Evolutionary conservation across 2,113 vertebrate genomes (phyloP).

Genomic region (Aplodontia rufa): DNA sequence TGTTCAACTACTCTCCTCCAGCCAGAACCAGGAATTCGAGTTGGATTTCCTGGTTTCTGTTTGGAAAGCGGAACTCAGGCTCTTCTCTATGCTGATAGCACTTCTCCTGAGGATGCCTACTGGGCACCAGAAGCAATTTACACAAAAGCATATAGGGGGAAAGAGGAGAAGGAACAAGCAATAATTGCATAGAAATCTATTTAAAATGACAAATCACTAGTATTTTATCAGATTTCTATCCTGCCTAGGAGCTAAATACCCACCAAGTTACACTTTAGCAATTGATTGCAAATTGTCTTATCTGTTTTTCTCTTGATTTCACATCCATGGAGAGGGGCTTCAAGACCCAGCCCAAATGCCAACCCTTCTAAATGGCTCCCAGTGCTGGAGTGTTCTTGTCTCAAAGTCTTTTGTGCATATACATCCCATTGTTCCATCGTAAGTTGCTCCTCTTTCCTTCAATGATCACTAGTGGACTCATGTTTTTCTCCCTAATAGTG

Average conservation of each 20-base stretch:
- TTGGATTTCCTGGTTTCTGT: neutral
- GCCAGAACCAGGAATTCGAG: neutral
- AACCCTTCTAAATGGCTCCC: neutral
- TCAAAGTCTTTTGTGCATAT: neutral
- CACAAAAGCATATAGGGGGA: neutral
- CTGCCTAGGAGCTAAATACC: constrained; percentile 23
- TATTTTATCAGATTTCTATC: constrained; percentile 35
- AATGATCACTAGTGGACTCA: neutral
- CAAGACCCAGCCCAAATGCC: neutral
- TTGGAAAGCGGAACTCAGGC: neutral
- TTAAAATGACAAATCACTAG: constrained; percentile 43
- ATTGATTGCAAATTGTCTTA: neutral
- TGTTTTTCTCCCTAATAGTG: neutral
- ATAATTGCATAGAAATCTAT: constrained; percentile 9
- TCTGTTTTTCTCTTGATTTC: constrained; percentile 14
- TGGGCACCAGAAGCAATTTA: constrained; percentile 17
- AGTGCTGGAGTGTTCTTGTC: neutral
- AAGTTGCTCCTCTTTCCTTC: neutral
- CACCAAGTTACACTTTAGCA: constrained; percentile 16
- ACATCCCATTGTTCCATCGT: no score
- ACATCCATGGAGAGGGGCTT: neutral
- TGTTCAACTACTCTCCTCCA: neutral
- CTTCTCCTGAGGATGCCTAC: neutral
- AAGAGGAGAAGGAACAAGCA: neutral
- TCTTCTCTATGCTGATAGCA: neutral